phyloP scores from a whole-genome alignment of 2,888 invertebrate species.

The Meandrusa payeni region DNA sequence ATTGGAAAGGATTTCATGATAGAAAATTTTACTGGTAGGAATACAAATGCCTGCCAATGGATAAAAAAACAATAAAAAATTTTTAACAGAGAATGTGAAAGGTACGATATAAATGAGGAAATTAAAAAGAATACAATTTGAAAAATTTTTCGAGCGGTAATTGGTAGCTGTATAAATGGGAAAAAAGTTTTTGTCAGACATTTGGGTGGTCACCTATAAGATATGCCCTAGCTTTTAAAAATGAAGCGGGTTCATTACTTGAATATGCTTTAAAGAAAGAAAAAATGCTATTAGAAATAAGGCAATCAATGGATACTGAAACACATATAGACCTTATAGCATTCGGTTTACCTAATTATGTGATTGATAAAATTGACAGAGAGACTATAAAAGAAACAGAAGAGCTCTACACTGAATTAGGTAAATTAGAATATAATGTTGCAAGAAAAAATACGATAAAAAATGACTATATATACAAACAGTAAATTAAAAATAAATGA shows the following conservation, averaged over 20 bases:
- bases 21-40: too few species aligned
- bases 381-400: neutral
- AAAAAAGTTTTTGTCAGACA: neutral
- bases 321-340: neutral
- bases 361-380: neutral
- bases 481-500: neutral
- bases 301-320: constrained; percentile 10
- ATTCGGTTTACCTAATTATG: constrained; percentile 5
- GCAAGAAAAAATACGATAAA: neutral
- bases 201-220: constrained; percentile 28
- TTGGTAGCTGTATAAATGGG: neutral
- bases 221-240: constrained; percentile 31
- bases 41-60: too few species aligned
- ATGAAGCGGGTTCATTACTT: constrained; percentile 25
- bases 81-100: too few species aligned
- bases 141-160: neutral
- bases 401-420: neutral
- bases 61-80: too few species aligned
- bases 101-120: too few species aligned
- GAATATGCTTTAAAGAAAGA: constrained; percentile 31
- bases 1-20: too few species aligned
- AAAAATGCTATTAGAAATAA: constrained; percentile 27
- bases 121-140: too few species aligned
- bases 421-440: neutral
- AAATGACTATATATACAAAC: neutral